A percentile compares a stretch with the other conserved stretches of the same genome.
Evolutionary conservation across 2,113 vertebrate species (phyloP).

Genomic region (Alethe castanea): DNA sequence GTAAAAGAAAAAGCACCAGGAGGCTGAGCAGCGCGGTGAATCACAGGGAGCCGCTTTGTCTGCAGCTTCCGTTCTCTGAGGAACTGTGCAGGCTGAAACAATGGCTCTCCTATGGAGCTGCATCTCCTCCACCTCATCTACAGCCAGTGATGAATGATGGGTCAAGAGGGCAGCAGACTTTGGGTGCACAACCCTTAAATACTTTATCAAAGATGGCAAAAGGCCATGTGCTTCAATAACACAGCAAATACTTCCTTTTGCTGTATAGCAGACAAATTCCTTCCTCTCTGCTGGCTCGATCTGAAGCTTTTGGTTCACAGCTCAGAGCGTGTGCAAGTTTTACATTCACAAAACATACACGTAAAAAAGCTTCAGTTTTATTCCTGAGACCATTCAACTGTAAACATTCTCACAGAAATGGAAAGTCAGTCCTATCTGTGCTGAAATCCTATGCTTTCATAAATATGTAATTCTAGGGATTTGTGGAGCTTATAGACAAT

Average conservation of each 20-base stretch:
- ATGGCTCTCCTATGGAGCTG: slow-evolving; percentile 45
- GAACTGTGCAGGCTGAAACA: slow-evolving; percentile 62
- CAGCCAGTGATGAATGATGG: slow-evolving; percentile 68
- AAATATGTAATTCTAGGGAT: background rate
- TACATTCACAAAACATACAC: background rate
- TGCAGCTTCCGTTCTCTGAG: slow-evolving; percentile 63
- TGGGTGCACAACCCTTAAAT: slow-evolving; percentile 71
- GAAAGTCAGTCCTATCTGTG: background rate
- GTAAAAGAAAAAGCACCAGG: background rate
- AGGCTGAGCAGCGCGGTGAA: background rate
- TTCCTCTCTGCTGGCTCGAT: slow-evolving; percentile 68
- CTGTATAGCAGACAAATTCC: slow-evolving; percentile 67
- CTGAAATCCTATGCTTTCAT: background rate
- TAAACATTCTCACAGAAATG: slow-evolving; percentile 6
- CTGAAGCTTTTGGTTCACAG: slow-evolving; percentile 27
- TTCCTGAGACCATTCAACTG: background rate
- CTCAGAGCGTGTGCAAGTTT: background rate
- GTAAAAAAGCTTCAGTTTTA: background rate
- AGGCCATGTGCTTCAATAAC: slow-evolving; percentile 72
- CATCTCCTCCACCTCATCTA: slow-evolving; percentile 58
- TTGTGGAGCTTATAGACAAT: background rate
- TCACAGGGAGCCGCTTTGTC: slow-evolving; percentile 50
- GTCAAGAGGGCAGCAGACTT: slow-evolving; percentile 78
- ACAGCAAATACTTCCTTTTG: slow-evolving; percentile 75
- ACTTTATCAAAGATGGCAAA: slow-evolving; percentile 76